Evolutionary conservation across 2,888 invertebrate genomes (phyloP), one percentile per base, ranked within the genome.

Genomic region (Sphaerophoria taeniata): DNA sequence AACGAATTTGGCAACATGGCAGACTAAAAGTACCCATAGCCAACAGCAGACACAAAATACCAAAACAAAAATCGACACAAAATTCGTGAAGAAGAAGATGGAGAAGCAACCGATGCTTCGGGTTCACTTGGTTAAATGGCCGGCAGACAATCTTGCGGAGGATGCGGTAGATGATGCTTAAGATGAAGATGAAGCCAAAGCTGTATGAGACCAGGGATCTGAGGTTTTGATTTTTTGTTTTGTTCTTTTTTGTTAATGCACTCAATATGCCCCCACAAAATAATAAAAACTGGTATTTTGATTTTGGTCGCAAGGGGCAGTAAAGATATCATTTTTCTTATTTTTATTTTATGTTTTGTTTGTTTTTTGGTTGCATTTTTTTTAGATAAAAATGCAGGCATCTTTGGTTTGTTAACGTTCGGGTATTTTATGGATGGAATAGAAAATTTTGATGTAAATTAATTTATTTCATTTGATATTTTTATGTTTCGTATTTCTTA

Each of bases 241-340:
- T 49, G 31, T 79, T 71, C 43, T 65, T 72, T 36, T 51, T 83
- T 45, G 55, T 47, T 49, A 47, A 47, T 71, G 51, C 63, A 16
- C 56, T 71, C 77, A 71, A 83, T 78, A 78, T 78, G 74, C 73
- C 70, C 63, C 79, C 74, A 45, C 43, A 34, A 65, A 63, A 70
- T 51, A 63, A 70, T 51, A 76, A 80, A 31, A 79, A 78, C 83
- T 83, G 70, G 83, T 78, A 83, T 78, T 83, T 78, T 63, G 81
- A 58, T 58, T 70, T 58, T 73, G 61, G 73, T 67, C 60, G 63
- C 80, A 74, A 58, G 51, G 58, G 69, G 70, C n/a, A 24, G 39
- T 39, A 53, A 24, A 24, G 65, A 65, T 65, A 49, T 53, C 45
- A 67, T 45, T 36, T 55, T 55, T 80, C 45, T 63, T 7, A 33